A percentile compares a stretch with the other conserved stretches of the same genome.
Evolutionary conservation across 2,113 vertebrate genomes (phyloP).

Genomic region (Dicerorhinus sumatrensis): DNA sequence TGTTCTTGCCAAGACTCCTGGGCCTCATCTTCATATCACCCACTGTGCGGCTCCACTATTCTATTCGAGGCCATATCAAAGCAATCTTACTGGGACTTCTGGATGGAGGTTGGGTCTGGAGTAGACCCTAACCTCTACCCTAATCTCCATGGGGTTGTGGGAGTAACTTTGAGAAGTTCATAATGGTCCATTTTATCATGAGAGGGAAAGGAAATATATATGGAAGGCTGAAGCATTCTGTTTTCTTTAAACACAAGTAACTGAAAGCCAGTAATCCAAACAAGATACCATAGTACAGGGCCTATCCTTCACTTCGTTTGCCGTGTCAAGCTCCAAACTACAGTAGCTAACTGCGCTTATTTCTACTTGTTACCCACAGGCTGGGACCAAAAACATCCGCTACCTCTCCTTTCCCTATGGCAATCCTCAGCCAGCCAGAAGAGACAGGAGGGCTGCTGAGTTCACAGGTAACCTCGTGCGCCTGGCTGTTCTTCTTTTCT

Average conservation of each 20-base stretch:
- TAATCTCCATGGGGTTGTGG: not conserved
- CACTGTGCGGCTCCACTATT: not conserved
- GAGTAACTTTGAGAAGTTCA: not conserved
- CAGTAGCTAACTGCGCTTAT: not conserved
- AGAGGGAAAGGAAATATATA: not conserved
- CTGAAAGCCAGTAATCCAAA: not conserved
- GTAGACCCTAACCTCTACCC: not conserved
- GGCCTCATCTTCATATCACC: not conserved
- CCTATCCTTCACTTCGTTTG: not conserved
- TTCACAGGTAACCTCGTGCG: slow-evolving; percentile 82
- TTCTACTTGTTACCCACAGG: slow-evolving; percentile 78
- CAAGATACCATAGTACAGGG: accelerated
- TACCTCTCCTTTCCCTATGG: slow-evolving; percentile 87
- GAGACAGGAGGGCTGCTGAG: slow-evolving; percentile 49
- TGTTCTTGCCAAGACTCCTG: not conserved
- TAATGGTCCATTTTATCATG: not conserved
- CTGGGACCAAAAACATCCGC: slow-evolving; percentile 68
- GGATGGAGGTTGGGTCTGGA: not conserved
- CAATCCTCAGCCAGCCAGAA: not conserved
- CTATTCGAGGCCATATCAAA: not conserved
- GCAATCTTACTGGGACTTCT: not conserved
- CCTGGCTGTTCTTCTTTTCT: not conserved
- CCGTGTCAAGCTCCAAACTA: accelerated
- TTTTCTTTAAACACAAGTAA: not conserved
- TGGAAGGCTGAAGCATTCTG: not conserved